Percentiles rank a stretch among this genome's conserved stretches.
phyloP scores from a whole-genome alignment of 2,888 invertebrate genomes.

The Anoplius nigerrimus region DNA sequence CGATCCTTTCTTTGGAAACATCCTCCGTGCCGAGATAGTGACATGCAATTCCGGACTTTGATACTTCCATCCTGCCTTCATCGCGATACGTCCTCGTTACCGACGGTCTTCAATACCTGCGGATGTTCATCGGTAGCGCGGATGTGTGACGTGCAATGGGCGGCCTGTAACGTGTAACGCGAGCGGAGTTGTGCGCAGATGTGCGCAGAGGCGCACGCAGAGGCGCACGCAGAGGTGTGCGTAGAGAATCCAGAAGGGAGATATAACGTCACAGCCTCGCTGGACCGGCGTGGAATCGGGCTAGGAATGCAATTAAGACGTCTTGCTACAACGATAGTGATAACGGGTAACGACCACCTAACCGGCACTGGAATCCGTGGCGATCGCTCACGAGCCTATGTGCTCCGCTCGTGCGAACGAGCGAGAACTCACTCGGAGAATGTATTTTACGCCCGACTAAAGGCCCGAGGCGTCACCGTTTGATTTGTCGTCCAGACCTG shows the following conservation, averaged over 20 bases:
- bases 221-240: not conserved
- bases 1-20: too few species aligned
- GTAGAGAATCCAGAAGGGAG: not conserved
- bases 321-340: conserved; percentile 56
- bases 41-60: conserved; percentile 1
- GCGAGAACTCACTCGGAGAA: not conserved
- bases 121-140: too few species aligned
- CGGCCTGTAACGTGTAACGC: not conserved
- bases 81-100: conserved; percentile 16
- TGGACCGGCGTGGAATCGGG: conserved; percentile 31
- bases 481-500: conserved; percentile 24
- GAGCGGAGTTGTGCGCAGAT: not conserved
- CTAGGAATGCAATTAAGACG: conserved; percentile 59
- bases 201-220: conserved; percentile 1
- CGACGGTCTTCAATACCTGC: conserved; percentile 14
- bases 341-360: conserved; percentile 44
- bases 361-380: conserved; percentile 34
- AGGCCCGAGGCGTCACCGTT: conserved; percentile 5
- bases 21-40: not conserved
- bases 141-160: too few species aligned
- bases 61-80: not conserved
- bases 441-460: conserved; percentile 14
- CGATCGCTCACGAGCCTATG: conserved; percentile 17
- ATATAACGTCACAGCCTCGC: conserved; percentile 22
- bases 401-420: conserved; percentile 9